phyloP scores from a whole-genome alignment of 2,113 vertebrate species.

The Saimiri boliviensis region DNA sequence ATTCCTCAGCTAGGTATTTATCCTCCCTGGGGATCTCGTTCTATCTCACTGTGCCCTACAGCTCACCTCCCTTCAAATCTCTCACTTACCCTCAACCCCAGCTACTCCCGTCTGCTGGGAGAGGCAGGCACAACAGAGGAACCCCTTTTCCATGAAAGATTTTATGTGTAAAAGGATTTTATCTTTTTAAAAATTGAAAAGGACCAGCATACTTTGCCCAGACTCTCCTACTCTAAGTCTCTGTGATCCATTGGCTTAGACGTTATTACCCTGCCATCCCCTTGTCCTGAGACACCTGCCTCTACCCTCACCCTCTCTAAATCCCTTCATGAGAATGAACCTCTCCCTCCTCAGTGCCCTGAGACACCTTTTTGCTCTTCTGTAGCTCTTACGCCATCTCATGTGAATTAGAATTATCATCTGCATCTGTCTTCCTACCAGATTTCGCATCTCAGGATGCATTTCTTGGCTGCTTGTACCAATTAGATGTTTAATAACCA shows the following conservation, averaged over 20 bases:
- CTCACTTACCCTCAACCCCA: background rate
- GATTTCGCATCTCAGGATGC: background rate
- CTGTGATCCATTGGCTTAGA: background rate
- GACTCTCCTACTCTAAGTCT: background rate
- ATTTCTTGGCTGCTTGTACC: background rate
- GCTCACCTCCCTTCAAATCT: background rate
- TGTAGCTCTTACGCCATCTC: background rate
- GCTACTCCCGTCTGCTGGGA: background rate
- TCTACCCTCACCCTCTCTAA: background rate
- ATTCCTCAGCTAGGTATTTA: background rate
- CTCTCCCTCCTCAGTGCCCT: background rate
- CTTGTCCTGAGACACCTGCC: background rate
- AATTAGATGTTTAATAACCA: background rate
- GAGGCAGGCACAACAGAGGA: background rate
- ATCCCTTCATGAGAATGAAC: background rate
- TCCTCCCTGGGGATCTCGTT: too few relatives aligned
- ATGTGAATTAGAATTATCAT: background rate
- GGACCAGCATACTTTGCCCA: background rate
- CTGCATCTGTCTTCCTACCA: too few relatives aligned
- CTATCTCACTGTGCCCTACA: background rate
- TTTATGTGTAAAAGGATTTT: background rate
- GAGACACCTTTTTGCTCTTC: background rate
- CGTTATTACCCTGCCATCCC: background rate
- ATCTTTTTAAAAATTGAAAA: background rate
- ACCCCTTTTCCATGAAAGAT: background rate